These are phyloP conservation scores for Drosophila jambulina DNA, from an alignment of 1,140 invertebrate species.

Conservation along the genomic window DNA sequence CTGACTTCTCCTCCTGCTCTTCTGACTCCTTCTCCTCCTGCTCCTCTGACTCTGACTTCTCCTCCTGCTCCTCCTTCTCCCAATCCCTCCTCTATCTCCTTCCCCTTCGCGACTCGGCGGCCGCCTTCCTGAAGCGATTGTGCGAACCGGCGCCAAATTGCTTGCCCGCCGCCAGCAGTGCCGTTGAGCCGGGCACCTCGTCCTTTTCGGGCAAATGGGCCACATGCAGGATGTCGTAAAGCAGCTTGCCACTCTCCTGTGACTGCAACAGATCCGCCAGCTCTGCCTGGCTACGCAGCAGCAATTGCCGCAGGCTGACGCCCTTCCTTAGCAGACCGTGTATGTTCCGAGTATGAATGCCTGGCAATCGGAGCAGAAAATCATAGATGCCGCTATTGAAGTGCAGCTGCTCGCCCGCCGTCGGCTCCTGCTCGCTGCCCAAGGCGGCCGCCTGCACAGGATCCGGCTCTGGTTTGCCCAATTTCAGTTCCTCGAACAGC, in stretches of 20 bases:
- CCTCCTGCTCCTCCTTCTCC: background rate
- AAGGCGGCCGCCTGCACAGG: conserved; percentile 88
- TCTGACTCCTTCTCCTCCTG: background rate
- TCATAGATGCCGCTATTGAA: conserved; percentile 93
- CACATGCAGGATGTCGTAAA: conserved; percentile 88
- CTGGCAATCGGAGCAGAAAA: conserved; percentile 95
- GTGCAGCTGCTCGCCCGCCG: conserved; percentile 86
- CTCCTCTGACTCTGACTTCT: background rate
- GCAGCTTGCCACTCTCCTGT: conserved; percentile 87
- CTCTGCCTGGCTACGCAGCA: conserved; percentile 87
- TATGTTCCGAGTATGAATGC: conserved; percentile 95
- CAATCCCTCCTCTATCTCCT: conserved; percentile 19
- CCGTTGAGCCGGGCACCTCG: conserved; percentile 69
- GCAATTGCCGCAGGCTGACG: conserved; percentile 89
- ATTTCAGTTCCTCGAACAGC: conserved; percentile 96
- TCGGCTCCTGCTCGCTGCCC: conserved; percentile 87
- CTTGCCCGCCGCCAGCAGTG: conserved; percentile 72
- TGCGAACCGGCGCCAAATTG: conserved; percentile 62
- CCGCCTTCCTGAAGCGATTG: conserved; percentile 79
- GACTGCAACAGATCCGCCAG: conserved; percentile 89
- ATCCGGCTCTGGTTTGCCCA: conserved; percentile 92
- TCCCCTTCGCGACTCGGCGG: conserved; percentile 52
- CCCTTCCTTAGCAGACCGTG: conserved; percentile 92
- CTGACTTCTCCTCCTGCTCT: background rate
- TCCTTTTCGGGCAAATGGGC: conserved; percentile 86